A percentile compares a stretch with the other conserved stretches of the same genome.
Conservation (phyloP, 1,140 invertebrate genomes). For the Conus betulinus region DNA sequence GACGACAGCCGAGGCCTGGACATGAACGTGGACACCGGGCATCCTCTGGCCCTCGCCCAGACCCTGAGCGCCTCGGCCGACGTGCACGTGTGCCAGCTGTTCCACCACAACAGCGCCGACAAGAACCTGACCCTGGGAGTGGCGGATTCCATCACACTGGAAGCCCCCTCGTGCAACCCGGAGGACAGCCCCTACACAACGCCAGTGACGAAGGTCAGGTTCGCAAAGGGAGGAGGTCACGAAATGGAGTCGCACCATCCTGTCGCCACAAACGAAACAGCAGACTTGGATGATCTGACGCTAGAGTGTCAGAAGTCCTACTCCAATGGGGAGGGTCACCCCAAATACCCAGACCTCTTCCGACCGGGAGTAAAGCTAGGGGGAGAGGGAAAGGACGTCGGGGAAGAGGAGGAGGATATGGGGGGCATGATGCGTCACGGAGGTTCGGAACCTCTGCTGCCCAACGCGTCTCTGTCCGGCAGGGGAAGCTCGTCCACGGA, state of each 20-base stretch:
- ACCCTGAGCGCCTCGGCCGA: not conserved
- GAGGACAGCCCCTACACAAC: not conserved
- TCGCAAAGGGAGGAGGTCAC: not conserved
- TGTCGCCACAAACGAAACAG: too few species aligned
- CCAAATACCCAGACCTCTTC: not conserved
- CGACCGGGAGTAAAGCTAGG: not conserved
- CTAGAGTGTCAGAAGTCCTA: not conserved
- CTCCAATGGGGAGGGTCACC: not conserved
- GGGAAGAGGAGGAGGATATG: not conserved
- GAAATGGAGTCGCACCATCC: not conserved
- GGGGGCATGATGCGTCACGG: not conserved
- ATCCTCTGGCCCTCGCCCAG: not conserved
- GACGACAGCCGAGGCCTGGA: constrained; percentile 6
- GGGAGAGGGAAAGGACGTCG: not conserved
- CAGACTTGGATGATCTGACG: not conserved
- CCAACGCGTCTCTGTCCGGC: not conserved
- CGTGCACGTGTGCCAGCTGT: constrained; percentile 23
- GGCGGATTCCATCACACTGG: constrained; percentile 15
- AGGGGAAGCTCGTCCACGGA: constrained; percentile 31
- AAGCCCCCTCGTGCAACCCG: not conserved
- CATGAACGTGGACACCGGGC: not conserved
- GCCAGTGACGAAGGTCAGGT: not conserved
- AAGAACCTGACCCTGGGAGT: constrained; percentile 18
- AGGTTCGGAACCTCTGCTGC: not conserved
- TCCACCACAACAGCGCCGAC: constrained; percentile 23